phyloP scores from a whole-genome alignment of 2,888 invertebrate genomes.

The Brassicogethes aeneus region DNA sequence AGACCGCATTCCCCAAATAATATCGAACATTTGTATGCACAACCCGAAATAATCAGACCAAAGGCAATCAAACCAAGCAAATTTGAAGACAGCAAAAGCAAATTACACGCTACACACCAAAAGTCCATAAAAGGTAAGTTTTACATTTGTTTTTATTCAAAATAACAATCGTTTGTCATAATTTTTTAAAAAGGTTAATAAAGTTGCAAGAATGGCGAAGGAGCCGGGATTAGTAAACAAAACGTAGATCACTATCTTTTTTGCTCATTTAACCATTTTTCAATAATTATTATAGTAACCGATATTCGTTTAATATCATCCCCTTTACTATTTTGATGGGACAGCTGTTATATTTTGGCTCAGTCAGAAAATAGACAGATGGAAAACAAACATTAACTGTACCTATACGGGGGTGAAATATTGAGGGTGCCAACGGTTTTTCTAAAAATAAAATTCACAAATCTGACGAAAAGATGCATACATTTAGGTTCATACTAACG shows the following conservation, averaged over 20 bases:
- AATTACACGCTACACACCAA: constrained; percentile 37
- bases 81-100: constrained; percentile 1
- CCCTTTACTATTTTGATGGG: no score
- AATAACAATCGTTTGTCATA: constrained; percentile 5
- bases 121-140: constrained; percentile 51
- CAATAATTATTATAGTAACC: no score
- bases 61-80: constrained; percentile 15
- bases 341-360: not conserved
- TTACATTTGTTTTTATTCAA: not conserved
- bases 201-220: no score
- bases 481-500: no score
- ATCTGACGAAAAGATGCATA: no score
- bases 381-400: not conserved
- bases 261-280: no score
- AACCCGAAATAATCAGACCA: constrained; percentile 22
- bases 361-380: not conserved
- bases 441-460: no score
- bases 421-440: not conserved
- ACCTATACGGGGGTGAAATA: not conserved
- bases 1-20: constrained; percentile 16
- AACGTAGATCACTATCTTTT: no score
- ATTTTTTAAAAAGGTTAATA: no score
- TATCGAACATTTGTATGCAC: constrained; percentile 25
- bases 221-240: no score
- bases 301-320: no score